Evolutionary conservation across 2,113 vertebrate genomes (phyloP).

Genomic region (Amazona guildingii): DNA sequence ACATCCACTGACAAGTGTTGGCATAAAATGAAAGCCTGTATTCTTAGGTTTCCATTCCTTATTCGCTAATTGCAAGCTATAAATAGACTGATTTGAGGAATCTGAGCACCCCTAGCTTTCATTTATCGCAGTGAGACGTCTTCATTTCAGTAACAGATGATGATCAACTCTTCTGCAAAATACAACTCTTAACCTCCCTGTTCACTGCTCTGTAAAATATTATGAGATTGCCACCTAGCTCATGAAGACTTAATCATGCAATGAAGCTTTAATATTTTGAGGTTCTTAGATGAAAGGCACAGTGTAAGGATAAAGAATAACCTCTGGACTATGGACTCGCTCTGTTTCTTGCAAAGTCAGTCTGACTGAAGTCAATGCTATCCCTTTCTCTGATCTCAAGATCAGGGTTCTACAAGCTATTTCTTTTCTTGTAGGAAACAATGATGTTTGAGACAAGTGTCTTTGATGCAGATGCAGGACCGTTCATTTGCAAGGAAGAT

Average conservation of each 20-base stretch:
- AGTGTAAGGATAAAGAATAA: not conserved
- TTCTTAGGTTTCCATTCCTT: not conserved
- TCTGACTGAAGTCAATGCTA: not conserved
- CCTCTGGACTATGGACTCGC: fast-evolving
- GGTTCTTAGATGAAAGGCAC: not conserved
- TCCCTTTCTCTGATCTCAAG: not conserved
- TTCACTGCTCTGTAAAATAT: not conserved
- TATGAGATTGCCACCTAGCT: conserved; percentile 39
- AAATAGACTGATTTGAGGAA: conserved; percentile 15
- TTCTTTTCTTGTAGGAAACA: not conserved
- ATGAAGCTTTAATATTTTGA: not conserved
- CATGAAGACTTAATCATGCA: not conserved
- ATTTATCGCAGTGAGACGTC: not conserved
- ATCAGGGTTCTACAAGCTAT: not conserved
- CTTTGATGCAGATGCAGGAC: not conserved
- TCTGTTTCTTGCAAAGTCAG: not conserved
- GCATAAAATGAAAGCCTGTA: not conserved
- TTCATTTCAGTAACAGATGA: not conserved
- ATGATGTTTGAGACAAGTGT: not conserved
- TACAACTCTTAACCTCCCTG: not conserved
- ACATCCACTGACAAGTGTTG: not conserved
- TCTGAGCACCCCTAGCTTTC: not conserved
- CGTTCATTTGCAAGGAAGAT: not conserved
- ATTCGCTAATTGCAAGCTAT: not conserved
- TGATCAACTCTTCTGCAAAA: not conserved